Evolutionary conservation across 1,140 invertebrate species (phyloP), one percentile per base, ranked within the genome.

Genomic region (Magallana angulata): DNA sequence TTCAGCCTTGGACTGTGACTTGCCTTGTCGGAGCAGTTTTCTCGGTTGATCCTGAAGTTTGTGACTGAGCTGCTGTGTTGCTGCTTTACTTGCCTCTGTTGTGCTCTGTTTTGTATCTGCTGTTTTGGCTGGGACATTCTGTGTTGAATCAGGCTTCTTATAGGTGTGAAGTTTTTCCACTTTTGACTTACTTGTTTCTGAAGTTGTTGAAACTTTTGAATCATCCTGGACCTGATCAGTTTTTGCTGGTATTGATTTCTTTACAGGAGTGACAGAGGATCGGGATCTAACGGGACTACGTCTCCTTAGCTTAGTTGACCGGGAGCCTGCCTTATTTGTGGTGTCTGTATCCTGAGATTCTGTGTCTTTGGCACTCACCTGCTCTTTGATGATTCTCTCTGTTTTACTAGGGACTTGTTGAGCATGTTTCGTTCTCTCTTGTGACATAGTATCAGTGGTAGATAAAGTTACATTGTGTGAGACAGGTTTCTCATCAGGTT

Each of bases 401-500:
- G 24, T 12, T 76, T 76, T 76, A 30, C 6, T 18, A 76, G 68
- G 68, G 24, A 76, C 24, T 30, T 30, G 12, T 8, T 30, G 18
- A 30, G 16, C 18, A 18, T n/a, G 48, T 30, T 82, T 56, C 14
- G 57, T 57, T 71, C 85, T 88, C 14, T 58, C 71, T 82, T 85
- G 76, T 58, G 84, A 60, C 82, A 85, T 83, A 16, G 64, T 30
- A 71, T 85, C 60, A 62, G 36, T 48, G 5, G 36, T 48, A 48
- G 80, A 64, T 85, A 60, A n/a, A 57, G 18, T 62, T 68, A 85
- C 18, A 24, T 56, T 58, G 64, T 88, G 24, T 24, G 76, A 82
- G 57, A 82, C 68, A 18, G 58, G 56, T 1, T 56, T 57, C 58
- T 59, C 58, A 12, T 57, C 57, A 24, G 57, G 16, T 57, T 83